Conservation (phyloP, 2,888 invertebrate species). For the Sycophila texana region DNA sequence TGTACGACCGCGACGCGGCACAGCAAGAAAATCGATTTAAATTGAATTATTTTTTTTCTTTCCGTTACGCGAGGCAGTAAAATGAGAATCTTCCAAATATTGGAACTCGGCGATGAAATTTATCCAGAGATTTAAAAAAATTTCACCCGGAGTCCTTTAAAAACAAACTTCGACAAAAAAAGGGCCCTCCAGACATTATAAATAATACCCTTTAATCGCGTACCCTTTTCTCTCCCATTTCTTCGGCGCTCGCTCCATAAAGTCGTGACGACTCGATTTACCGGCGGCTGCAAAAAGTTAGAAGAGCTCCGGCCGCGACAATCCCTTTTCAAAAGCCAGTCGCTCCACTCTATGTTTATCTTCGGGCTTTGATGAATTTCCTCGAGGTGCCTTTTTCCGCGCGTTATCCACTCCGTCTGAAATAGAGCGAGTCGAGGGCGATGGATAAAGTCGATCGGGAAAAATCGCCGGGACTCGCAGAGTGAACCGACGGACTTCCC, state of each 20-base stretch:
- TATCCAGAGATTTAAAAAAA: too few relatives aligned
- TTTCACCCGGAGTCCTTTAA: too few relatives aligned
- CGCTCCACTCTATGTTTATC: slow-evolving; percentile 6
- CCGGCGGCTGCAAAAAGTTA: not conserved
- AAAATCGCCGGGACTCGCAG: not conserved
- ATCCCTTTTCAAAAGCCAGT: slow-evolving; percentile 7
- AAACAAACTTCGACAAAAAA: not conserved
- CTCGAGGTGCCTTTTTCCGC: not conserved
- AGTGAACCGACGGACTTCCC: not conserved
- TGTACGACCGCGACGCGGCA: too few relatives aligned
- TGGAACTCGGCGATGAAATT: too few relatives aligned
- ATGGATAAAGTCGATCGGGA: not conserved
- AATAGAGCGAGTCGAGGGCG: slow-evolving; percentile 1
- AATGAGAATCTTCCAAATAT: too few relatives aligned
- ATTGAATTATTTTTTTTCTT: too few relatives aligned
- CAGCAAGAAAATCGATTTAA: too few relatives aligned
- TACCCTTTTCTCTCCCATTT: not conserved
- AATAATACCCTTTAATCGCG: slow-evolving; percentile 3
- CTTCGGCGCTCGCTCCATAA: not conserved
- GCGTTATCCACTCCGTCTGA: slow-evolving; percentile 14
- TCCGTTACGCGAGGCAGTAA: too few relatives aligned
- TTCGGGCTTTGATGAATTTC: slow-evolving; percentile 24
- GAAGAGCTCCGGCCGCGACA: not conserved
- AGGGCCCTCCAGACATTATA: not conserved
- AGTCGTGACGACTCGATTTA: not conserved